Evolutionary conservation across 2,888 invertebrate species (phyloP), one percentile per base, ranked within the genome.

Genomic region (Nephrotoma guestfalica): DNA sequence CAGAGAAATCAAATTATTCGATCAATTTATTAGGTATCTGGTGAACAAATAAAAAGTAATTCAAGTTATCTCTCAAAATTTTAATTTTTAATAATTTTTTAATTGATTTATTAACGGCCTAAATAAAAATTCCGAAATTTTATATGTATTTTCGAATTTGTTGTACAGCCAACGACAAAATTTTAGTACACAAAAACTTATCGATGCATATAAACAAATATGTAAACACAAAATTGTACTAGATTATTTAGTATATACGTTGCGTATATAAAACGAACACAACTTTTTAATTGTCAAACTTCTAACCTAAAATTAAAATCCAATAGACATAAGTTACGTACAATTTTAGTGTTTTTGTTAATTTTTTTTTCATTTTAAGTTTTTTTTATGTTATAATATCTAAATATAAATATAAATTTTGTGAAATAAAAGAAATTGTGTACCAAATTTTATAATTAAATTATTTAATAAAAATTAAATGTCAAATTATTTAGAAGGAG

Each of bases 401-500:
- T 2, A 85, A 85, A 11, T 43, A 85, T 18, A 43, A 85, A 42
- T 6, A 85, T 6, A 85, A 42, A 42, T 85, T 85, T n/a, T 41
- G 40, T 41, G 4, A 85, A 43, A 15, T 85, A 42, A 43, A 85
- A 41, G 11, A 41, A 41, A 43, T 15, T 85, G 7, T 15, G 4
- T 85, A 43, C 4, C 5, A 85, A 18, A 47, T 41, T 85, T 57
- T 41, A 45, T 42, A 57, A 47, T 51, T 86, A 43, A 71, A 86
- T 15, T 40, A 30, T 85, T n/a, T 83, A 86, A 42, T n/a, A 41
- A 1, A 86, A 83, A 87, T 18, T 85, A 41, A 85, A 87, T 87
- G 87, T 87, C 87, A 85, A 87, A 86, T 41, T 47, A 86, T n/a
- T 45, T 86, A 9, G 86, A 87, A 57, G 87, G 85, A 84, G 43